phyloP scores from a whole-genome alignment of 53 echinoderm and acorn worm species.

The Antedon mediterranea region DNA sequence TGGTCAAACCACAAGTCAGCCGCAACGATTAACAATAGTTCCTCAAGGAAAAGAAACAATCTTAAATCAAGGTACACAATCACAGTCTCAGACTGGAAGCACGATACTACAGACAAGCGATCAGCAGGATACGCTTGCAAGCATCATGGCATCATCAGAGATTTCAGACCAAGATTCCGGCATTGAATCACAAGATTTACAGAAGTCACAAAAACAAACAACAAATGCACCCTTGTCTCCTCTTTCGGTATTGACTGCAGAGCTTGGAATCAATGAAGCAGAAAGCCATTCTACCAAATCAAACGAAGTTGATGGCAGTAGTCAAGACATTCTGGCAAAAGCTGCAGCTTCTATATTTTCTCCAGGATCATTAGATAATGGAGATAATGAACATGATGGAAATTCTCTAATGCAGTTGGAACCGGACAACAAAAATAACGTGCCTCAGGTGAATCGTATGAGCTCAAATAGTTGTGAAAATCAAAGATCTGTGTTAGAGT shows the following conservation, averaged over 20 bases:
- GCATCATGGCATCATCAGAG: background rate
- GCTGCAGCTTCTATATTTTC: constrained; percentile 94
- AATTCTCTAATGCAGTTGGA: background rate
- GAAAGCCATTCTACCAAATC: constrained; percentile 1
- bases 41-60: background rate
- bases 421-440: background rate
- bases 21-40: background rate
- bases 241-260: background rate
- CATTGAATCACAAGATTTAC: background rate
- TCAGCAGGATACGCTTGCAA: background rate
- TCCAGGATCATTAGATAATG: constrained; percentile 22
- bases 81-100: background rate
- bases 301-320: constrained; percentile 16
- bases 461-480: background rate
- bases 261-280: background rate
- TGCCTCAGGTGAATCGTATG: background rate
- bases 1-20: background rate
- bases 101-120: background rate
- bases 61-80: background rate
- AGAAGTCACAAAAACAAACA: background rate
- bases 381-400: constrained; percentile 13
- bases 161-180: background rate
- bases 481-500: background rate
- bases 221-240: background rate
- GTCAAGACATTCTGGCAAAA: constrained; percentile 84